Evolutionary conservation across 2,888 invertebrate species (phyloP), one percentile per base, ranked within the genome.

Genomic region (Euclidia mi): DNA sequence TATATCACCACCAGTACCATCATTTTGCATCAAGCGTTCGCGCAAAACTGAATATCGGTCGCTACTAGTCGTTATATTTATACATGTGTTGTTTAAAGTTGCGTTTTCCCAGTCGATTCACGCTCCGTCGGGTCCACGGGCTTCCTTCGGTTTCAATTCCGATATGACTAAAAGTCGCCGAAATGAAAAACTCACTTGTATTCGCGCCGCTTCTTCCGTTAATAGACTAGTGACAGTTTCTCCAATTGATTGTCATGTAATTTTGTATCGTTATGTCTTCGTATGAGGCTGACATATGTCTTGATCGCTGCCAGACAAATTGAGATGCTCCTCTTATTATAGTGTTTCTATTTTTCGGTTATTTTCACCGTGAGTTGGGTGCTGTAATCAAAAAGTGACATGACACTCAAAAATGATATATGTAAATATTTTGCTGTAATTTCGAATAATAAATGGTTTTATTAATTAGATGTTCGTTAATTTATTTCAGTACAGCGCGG

Each of bases 11-110:
- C 79, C 82, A 68, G 76, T 77, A 79, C 86, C 91, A 91, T 84
- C 90, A 93, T 94, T 92, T 91, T 92, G 89, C 89, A 78, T 78
- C 92, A 88, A 93, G 89, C 88, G 91, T 85, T 90, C 91, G 92
- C 90, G 92, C 81, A 88, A 89, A 91, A 94, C 94, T 94, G 94
- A 93, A 89, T 91, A 89, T 87, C 88, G 83, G 75, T 89, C 79
- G 89, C 84, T 85, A 81, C 61, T 61, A 75, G 82, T 76, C 88
- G 90, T 86, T 91, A 90, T 93, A 94, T 94, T 90, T 94, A 94
- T 94, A 94, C 92, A 92, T 87, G 91, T 90, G 90, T 89, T 75
- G 81, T 88, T 79, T 88, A 85, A 89, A 90, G 78, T 92, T 89
- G 90, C 93, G 91, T 92, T 91, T 92, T 92, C 89, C 92, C 91